phyloP scores from a whole-genome alignment of 2,113 vertebrate species.

The Hystrix brachyura region DNA sequence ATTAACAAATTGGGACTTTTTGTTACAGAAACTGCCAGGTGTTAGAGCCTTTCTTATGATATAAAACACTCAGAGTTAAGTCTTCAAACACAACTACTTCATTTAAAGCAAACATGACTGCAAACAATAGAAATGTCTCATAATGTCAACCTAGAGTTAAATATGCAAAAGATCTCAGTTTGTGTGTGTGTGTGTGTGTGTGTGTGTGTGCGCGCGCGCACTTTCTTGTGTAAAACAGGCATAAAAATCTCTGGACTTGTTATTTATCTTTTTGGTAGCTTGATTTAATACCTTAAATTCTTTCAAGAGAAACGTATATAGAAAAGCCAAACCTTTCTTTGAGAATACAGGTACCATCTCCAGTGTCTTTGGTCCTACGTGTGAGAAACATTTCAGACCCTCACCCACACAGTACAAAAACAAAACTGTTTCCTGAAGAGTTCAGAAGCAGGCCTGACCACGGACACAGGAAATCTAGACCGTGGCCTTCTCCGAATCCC shows the following conservation, averaged over 20 bases:
- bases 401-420: not conserved
- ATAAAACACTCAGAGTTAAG: not conserved
- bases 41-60: not conserved
- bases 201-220: too few relatives aligned
- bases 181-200: not conserved
- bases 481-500: not conserved
- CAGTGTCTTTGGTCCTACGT: rapidly evolving
- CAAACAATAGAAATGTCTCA: not conserved
- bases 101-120: not conserved
- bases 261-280: not conserved
- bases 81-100: not conserved
- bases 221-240: not conserved
- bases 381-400: not conserved
- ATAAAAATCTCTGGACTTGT: not conserved
- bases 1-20: not conserved
- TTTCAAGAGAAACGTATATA: not conserved
- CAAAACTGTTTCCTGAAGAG: not conserved
- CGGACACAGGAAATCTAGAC: too few relatives aligned
- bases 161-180: not conserved
- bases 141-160: not conserved
- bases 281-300: not conserved
- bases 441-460: not conserved
- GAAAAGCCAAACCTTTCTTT: not conserved
- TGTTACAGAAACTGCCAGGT: not conserved
- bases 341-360: not conserved